These are phyloP conservation scores for Drosophila prosaltans DNA, from an alignment of 1,140 invertebrate genomes.

Conservation along the genomic window DNA sequence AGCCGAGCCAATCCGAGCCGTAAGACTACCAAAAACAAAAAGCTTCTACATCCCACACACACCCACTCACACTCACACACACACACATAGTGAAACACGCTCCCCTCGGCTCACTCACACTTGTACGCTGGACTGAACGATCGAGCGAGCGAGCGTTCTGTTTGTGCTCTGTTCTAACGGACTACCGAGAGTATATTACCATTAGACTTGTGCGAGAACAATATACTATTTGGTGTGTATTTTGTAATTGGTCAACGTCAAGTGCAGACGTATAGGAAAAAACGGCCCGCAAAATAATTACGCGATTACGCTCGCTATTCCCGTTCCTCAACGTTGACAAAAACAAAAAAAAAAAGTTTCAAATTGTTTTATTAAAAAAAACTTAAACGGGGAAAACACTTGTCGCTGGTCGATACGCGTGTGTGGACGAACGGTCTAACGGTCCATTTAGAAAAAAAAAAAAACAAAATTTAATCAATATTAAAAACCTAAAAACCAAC, in stretches of 20 bases:
- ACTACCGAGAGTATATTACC: conserved; percentile 1
- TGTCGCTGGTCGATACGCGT: conserved; percentile 56
- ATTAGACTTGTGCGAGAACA: conserved; percentile 1
- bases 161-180: conserved; percentile 45
- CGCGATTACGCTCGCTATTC: conserved; percentile 26
- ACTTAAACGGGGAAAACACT: conserved; percentile 51
- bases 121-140: background rate
- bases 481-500: background rate
- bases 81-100: too few relatives aligned
- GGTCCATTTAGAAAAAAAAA: conserved; percentile 21
- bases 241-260: conserved; percentile 58
- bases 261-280: conserved; percentile 32
- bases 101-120: too few relatives aligned
- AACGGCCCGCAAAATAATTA: conserved; percentile 5
- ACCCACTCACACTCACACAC: background rate
- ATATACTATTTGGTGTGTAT: conserved; percentile 17
- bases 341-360: conserved; percentile 23
- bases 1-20: background rate
- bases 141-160: background rate
- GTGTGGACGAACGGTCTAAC: conserved; percentile 40
- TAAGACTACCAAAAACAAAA: too few relatives aligned
- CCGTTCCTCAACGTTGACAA: conserved; percentile 40
- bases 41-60: background rate
- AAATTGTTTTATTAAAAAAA: conserved; percentile 4
- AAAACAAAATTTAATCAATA: conserved; percentile 2